Conservation (phyloP, 2,888 invertebrate genomes). For the Heliothis peltigera region DNA sequence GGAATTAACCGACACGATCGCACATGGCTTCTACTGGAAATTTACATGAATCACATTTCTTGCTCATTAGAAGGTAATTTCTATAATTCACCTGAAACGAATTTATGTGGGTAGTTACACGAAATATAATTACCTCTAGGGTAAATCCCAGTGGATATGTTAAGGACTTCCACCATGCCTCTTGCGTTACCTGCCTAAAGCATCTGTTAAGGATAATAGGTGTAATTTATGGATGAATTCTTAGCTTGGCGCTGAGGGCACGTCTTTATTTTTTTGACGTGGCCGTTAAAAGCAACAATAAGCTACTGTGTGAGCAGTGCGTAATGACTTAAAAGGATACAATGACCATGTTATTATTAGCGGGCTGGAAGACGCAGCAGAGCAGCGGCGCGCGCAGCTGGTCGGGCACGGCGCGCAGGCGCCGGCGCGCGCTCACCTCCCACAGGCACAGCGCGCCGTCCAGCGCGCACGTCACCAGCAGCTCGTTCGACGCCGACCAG, state of each 20-base stretch:
- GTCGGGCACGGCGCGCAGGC: conserved; percentile 91
- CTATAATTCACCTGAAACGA: too few relatives aligned
- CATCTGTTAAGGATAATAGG: conserved; percentile 61
- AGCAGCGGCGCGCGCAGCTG: conserved; percentile 91
- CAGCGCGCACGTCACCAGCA: conserved; percentile 93
- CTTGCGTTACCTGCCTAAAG: conserved; percentile 92
- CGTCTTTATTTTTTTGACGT: too few relatives aligned
- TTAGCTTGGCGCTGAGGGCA: too few relatives aligned
- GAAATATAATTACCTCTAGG: conserved; percentile 85
- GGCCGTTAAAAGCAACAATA: too few relatives aligned
- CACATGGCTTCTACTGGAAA: background rate
- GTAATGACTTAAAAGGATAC: conserved; percentile 91
- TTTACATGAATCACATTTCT: background rate
- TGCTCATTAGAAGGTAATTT: too few relatives aligned
- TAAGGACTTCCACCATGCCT: conserved; percentile 94
- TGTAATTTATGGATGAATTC: too few relatives aligned
- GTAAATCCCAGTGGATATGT: conserved; percentile 96
- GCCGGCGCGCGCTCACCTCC: conserved; percentile 91
- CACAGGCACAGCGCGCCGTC: conserved; percentile 94
- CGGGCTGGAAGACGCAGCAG: conserved; percentile 94
- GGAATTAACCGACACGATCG: background rate
- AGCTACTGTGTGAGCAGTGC: too few relatives aligned
- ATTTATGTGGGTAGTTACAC: background rate
- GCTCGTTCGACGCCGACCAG: conserved; percentile 96
- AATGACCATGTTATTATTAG: conserved; percentile 96